Percentiles rank a stretch among this genome's conserved stretches.
These are phyloP conservation scores for Onthophagus taurus DNA, from an alignment of 1,140 invertebrate species.

Conservation along the genomic window DNA sequence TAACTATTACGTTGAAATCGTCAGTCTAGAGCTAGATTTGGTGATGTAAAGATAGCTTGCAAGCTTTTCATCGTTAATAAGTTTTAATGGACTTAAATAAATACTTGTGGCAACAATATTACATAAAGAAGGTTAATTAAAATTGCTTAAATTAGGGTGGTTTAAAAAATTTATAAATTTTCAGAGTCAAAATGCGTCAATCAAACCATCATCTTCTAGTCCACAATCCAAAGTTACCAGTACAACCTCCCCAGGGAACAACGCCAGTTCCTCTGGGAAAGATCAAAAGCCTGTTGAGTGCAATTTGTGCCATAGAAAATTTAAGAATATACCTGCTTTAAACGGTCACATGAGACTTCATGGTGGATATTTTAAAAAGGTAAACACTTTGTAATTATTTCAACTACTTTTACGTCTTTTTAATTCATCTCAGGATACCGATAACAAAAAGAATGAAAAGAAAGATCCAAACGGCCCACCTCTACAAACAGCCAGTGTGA, in stretches of 20 bases:
- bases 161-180: too few relatives aligned
- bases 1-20: too few relatives aligned
- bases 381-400: too few relatives aligned
- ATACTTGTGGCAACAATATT: too few relatives aligned
- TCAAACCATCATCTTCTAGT: too few relatives aligned
- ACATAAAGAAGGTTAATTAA: too few relatives aligned
- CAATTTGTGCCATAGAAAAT: constrained; percentile 86
- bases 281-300: constrained; percentile 80
- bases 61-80: too few relatives aligned
- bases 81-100: too few relatives aligned
- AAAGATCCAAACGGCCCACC: constrained; percentile 71
- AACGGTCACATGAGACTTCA: constrained; percentile 96
- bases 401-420: not conserved
- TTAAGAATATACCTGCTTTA: constrained; percentile 93
- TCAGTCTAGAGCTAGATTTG: too few relatives aligned
- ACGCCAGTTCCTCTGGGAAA: constrained; percentile 34
- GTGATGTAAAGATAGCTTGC: too few relatives aligned
- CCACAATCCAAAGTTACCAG: constrained; percentile 28
- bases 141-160: too few relatives aligned
- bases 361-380: constrained; percentile 94
- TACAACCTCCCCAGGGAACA: constrained; percentile 31
- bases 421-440: constrained; percentile 56
- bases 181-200: too few relatives aligned
- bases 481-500: constrained; percentile 77
- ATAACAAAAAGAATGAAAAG: constrained; percentile 76